Evolutionary conservation across 2,113 vertebrate genomes (phyloP).

Genomic region (Ophthalmolycus amberensis): DNA sequence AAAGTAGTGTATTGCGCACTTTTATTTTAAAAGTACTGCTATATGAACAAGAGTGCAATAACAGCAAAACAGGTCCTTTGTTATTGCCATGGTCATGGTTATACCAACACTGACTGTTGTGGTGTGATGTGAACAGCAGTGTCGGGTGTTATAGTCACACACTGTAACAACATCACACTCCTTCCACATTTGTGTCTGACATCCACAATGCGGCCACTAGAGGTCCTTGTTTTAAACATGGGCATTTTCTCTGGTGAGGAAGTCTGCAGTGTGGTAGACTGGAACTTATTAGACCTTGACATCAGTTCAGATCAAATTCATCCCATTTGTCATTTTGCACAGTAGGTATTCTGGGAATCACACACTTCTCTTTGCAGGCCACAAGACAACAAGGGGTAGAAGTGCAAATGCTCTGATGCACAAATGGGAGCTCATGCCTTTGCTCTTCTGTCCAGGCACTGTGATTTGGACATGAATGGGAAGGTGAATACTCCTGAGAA

Average conservation of each 20-base stretch:
- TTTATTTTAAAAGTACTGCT: too few species aligned
- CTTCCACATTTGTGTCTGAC: not conserved
- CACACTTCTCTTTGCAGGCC: not conserved
- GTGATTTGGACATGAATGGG: slow-evolving; percentile 89
- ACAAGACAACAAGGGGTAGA: not conserved
- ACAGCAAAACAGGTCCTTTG: not conserved
- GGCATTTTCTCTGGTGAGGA: not conserved
- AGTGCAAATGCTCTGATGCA: not conserved
- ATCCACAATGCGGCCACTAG: not conserved
- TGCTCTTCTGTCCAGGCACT: slow-evolving; percentile 62
- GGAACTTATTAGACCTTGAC: not conserved
- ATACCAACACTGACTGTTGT: not conserved
- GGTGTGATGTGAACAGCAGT: not conserved
- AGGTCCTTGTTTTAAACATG: not conserved
- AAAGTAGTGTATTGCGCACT: too few species aligned
- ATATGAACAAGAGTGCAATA: too few species aligned
- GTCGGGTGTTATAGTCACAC: not conserved
- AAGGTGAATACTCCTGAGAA: slow-evolving; percentile 81
- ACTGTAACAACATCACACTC: not conserved
- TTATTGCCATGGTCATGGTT: not conserved
- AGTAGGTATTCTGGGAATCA: not conserved
- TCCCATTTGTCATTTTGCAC: not conserved
- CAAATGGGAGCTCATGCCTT: not conserved
- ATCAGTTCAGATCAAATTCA: not conserved
- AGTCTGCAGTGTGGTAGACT: not conserved